Evolutionary conservation across 2,113 vertebrate species (phyloP).

Genomic region (Neotragus pygmaeus): DNA sequence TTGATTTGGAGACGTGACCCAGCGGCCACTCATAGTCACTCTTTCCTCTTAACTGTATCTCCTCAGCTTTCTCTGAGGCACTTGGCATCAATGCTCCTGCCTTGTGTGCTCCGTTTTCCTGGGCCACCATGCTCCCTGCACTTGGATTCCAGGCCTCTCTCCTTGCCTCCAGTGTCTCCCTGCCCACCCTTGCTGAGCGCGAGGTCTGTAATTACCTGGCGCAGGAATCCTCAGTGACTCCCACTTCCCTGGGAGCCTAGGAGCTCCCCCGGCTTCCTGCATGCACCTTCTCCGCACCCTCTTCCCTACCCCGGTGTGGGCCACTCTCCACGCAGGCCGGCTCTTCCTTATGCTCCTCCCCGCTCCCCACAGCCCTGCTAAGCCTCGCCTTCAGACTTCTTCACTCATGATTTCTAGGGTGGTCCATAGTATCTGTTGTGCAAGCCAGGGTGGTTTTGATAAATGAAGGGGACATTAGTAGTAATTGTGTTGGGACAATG

Average conservation of each 20-base stretch:
- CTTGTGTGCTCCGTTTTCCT: accelerated
- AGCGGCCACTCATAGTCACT: not conserved
- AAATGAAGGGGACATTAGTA: not conserved
- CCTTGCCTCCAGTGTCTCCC: not conserved
- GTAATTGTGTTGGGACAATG: not conserved
- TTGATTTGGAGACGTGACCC: not conserved
- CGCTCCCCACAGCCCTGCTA: not conserved
- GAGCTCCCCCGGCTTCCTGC: not conserved
- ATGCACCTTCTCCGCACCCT: accelerated
- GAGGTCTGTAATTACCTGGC: not conserved
- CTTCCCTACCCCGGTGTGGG: not conserved
- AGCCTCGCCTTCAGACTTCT: not conserved
- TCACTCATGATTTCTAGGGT: not conserved
- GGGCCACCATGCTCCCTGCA: not conserved
- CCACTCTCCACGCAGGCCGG: not conserved
- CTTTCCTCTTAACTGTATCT: accelerated
- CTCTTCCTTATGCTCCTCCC: accelerated
- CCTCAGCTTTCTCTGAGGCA: not conserved
- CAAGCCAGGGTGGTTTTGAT: not conserved
- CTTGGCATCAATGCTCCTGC: not conserved
- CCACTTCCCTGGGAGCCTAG: not conserved
- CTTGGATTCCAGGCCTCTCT: not conserved
- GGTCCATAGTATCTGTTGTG: not conserved
- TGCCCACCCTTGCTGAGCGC: not conserved
- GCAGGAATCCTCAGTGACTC: not conserved